Evolutionary conservation across 2,888 invertebrate genomes (phyloP).

Genomic region (Chloroclysta siterata): DNA sequence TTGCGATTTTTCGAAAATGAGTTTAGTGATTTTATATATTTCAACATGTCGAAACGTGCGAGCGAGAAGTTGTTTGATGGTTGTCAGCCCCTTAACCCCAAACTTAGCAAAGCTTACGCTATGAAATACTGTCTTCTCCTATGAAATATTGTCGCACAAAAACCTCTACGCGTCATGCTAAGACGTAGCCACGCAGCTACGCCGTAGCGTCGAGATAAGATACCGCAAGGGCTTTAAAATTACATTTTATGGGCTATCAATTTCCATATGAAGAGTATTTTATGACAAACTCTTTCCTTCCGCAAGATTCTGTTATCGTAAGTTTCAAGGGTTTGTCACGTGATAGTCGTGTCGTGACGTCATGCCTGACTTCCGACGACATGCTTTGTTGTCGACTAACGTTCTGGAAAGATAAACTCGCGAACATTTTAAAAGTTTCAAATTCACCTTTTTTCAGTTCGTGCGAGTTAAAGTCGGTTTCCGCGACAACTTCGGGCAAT

Average conservation of each 20-base stretch:
- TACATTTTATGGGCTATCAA: conserved; percentile 34
- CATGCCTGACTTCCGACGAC: background rate
- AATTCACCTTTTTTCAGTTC: too few species aligned
- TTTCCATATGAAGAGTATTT: conserved; percentile 31
- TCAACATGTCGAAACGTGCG: too few species aligned
- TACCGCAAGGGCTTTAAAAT: conserved; percentile 26
- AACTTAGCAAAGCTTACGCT: too few species aligned
- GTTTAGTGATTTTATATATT: too few species aligned
- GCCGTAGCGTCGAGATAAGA: conserved; percentile 24
- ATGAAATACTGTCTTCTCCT: background rate
- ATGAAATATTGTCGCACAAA: conserved; percentile 1
- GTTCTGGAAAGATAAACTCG: background rate
- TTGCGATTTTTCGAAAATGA: too few species aligned
- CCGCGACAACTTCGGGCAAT: too few species aligned
- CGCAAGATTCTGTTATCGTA: conserved; percentile 14
- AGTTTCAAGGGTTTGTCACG: conserved; percentile 5
- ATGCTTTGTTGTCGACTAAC: background rate
- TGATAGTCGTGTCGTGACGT: conserved; percentile 3
- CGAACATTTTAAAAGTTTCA: too few species aligned
- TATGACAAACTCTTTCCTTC: conserved; percentile 22
- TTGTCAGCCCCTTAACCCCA: too few species aligned
- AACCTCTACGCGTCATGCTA: conserved; percentile 2
- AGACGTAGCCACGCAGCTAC: conserved; percentile 14
- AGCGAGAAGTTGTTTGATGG: too few species aligned
- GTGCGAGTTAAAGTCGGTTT: too few species aligned